Evolutionary conservation across 2,113 vertebrate species (phyloP).

Genomic region (Hirundichthys speculiger): DNA sequence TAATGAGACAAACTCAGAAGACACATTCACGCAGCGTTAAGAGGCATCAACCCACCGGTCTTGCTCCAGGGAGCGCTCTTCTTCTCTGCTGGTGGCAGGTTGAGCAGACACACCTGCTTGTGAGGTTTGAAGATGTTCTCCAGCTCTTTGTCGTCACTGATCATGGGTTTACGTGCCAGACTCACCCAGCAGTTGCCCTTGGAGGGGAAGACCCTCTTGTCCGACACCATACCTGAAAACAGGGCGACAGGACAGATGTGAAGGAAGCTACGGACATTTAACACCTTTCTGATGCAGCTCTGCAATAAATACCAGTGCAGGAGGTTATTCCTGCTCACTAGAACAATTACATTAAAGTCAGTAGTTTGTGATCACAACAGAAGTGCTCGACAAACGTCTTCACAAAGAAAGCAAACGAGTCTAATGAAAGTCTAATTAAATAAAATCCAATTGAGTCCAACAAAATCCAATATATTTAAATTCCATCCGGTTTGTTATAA

Average conservation of each 20-base stretch:
- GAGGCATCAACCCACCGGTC: slow-evolving; percentile 42
- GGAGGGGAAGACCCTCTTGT: slow-evolving; percentile 78
- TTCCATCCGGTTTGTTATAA: no score
- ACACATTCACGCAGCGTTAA: no score
- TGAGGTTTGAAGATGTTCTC: slow-evolving; percentile 80
- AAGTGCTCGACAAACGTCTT: no score
- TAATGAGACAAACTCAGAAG: no score
- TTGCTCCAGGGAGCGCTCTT: slow-evolving; percentile 40
- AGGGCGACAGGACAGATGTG: neutral
- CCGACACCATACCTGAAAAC: slow-evolving; percentile 76
- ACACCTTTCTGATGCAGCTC: neutral
- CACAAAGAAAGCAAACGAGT: no score
- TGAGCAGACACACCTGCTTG: slow-evolving; percentile 74
- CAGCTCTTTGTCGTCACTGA: slow-evolving; percentile 75
- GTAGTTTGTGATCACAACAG: no score
- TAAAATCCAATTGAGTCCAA: no score
- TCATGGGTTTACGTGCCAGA: slow-evolving; percentile 74
- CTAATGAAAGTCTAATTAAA: no score
- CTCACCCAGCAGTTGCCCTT: slow-evolving; percentile 81
- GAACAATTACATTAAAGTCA: no score
- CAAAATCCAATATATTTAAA: no score
- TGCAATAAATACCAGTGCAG: neutral
- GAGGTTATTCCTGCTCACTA: no score
- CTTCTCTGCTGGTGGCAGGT: slow-evolving; percentile 74
- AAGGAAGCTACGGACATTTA: neutral